These are phyloP conservation scores for Scyliorhinus canicula DNA, from an alignment of 2,797 vertebrate genomes.

Conservation along the genomic window DNA sequence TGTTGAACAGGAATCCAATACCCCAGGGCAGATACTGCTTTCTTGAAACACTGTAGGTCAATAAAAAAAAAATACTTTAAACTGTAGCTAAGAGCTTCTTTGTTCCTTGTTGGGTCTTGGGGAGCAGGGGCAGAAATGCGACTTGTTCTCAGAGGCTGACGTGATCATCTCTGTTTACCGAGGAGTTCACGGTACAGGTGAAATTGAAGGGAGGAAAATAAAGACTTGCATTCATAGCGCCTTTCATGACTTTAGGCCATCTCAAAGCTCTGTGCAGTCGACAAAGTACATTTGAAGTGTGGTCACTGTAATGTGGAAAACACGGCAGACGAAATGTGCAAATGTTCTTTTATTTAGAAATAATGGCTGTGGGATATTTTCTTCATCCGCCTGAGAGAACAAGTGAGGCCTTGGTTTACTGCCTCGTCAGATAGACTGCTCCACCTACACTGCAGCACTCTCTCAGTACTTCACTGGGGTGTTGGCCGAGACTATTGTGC, in stretches of 20 bases:
- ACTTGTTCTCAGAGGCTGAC: neutral
- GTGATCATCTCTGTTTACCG: neutral
- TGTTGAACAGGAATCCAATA: slow-evolving; percentile 25
- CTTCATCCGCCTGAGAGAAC: neutral
- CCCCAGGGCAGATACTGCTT: slow-evolving; percentile 6
- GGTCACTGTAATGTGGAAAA: neutral
- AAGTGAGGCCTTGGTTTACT: neutral
- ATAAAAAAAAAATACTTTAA: slow-evolving; percentile 25
- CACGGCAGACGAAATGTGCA: neutral
- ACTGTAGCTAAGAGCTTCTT: neutral
- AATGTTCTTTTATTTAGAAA: neutral
- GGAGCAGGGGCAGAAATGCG: neutral
- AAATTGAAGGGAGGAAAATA: neutral
- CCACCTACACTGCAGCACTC: neutral
- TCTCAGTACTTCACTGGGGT: neutral
- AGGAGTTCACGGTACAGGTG: neutral
- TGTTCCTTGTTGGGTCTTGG: neutral
- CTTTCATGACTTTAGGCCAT: neutral
- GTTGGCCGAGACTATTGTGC: neutral
- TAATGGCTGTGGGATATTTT: neutral
- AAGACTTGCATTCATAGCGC: neutral
- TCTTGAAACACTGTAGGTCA: slow-evolving; percentile 12
- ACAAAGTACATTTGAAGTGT: neutral
- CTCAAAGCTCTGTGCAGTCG: too few species aligned
- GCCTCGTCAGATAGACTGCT: neutral